Evolutionary conservation across 2,888 invertebrate species (phyloP).

Genomic region (Cantharis flavilabris): DNA sequence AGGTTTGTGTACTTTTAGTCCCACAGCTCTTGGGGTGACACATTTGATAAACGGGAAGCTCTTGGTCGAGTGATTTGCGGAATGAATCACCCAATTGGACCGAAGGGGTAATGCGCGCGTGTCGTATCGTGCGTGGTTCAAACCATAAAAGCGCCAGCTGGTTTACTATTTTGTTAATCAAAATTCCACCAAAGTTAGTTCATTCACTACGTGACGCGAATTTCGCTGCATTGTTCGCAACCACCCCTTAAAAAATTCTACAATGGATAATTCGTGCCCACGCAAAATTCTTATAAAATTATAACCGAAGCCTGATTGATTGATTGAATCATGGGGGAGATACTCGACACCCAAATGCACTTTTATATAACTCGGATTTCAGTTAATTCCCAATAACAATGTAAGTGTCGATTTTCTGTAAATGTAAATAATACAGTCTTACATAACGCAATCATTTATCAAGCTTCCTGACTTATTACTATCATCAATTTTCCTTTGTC

Average conservation of each 20-base stretch:
- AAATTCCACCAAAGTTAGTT: constrained; percentile 26
- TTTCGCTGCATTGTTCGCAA: not conserved
- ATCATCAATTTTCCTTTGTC: constrained; percentile 1
- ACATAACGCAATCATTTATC: not conserved
- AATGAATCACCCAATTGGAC: constrained; percentile 32
- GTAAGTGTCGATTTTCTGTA: not conserved
- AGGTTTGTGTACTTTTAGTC: not conserved
- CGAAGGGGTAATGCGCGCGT: constrained; percentile 24
- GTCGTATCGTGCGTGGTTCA: constrained; percentile 19
- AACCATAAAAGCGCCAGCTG: constrained; percentile 23
- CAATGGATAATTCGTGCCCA: not conserved
- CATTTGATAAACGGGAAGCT: constrained; percentile 25
- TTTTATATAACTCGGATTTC: not conserved
- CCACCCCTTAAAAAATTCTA: not conserved
- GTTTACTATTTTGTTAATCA: constrained; percentile 12
- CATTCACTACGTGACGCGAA: constrained; percentile 5
- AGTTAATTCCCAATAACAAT: not conserved
- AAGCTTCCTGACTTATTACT: not conserved
- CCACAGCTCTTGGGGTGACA: constrained; percentile 20
- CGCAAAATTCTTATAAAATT: not conserved
- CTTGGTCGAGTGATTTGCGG: constrained; percentile 28
- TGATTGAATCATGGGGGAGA: not conserved
- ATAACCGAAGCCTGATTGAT: not conserved
- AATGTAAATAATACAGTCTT: not conserved
- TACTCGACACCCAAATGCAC: not conserved